Base-by-base conservation (phyloP, 2,888 invertebrate genomes). In the Graphium colonna region DNA sequence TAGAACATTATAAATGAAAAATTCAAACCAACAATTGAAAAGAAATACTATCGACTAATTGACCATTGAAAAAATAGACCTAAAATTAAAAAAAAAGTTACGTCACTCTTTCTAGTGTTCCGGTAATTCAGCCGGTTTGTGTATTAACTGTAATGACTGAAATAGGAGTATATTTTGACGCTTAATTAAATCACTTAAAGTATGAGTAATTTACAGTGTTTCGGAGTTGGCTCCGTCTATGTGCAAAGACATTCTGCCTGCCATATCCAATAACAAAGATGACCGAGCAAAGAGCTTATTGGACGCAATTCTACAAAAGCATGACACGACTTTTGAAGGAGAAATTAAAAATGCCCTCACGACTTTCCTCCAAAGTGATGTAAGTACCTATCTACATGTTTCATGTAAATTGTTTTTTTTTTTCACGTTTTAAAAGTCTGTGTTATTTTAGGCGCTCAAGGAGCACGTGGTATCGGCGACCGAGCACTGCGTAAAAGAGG, bases 311-410 rank as follows among this genome's bases (percentile, higher is more conserved):
- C 77, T 82, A 54, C 54, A 60, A 1, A 69, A 68, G 31, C 69
- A 68, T 16, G 61, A 62, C 10, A 54, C 61, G 31, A 59, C 70
- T 1, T 56, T 77, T 3, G 79, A 82, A 51, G 56, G 59, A 2
- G 75, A 75, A 51, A 67, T 83, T 45, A 63, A 62, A 18, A 68
- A 72, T 0, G 73, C 70, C 1, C 64, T 84, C 9, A 61, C 67
- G 0, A 65, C 60, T 39, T 82, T 82, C 53, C 60, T 85, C 40
- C 79, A 82, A 56, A 82, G 81, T 45, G 81, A 82, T 57, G 84
- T 83, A 56, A 65, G 73, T 55, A 45, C 12, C 2, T 21, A 21
- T 3, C 21, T 21, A 21, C 5, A 21, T 21, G 21, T 3, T 5
- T 5, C 21, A 21, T n/a, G n/a, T n/a, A n/a, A n/a, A n/a, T n/a